Evolutionary conservation across 2,888 invertebrate genomes (phyloP), one percentile per base, ranked within the genome.

Genomic region (Pyralis farinalis): DNA sequence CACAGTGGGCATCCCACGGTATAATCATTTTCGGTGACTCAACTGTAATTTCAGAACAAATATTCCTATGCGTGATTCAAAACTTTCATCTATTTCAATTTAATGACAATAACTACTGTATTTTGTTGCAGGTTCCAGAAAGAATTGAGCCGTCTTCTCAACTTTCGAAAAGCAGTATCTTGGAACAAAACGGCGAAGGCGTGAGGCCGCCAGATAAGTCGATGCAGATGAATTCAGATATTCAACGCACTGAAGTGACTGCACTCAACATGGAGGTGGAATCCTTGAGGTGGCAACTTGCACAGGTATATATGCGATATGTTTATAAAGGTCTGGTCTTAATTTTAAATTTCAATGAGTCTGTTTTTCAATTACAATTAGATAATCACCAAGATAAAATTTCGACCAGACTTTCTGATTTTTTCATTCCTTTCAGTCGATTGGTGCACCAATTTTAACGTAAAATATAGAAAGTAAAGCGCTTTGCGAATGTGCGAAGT

Each of bases 241-340:
- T 82, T 35, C 66, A 71, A 42, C 61, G 58, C 34, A 85, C 83
- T 2, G 83, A 89, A 70, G 79, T 83, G 6, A 77, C 72, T 49
- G 91, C 90, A 20, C 80, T 92, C 33, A 93, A 93, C 58, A 91
- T 91, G 56, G 93, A 93, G 69, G 91, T 94, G 33, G 92, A 93
- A 59, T 93, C 93, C 8, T 79, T 94, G 46, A 91, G 93, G 63
- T 94, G 94, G 94, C 94, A 94, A 66, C 71, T 94, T 33, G 91
- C 92, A 72, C 93, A 94, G 92, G 94, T 94, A 85, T 53, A 37
- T 16, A n/a, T 16, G 16, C 16, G 2, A 16, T 4, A 16, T 16
- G 3, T 16, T 16, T 16, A 16, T 16, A 16, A 16, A 4, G 16
- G 16, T 3, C 16, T 16, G 16, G 37, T 32, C 42, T 12, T 9